Base-by-base conservation (phyloP, 2,797 vertebrate species). In the Pyrocephalus nanus region DNA sequence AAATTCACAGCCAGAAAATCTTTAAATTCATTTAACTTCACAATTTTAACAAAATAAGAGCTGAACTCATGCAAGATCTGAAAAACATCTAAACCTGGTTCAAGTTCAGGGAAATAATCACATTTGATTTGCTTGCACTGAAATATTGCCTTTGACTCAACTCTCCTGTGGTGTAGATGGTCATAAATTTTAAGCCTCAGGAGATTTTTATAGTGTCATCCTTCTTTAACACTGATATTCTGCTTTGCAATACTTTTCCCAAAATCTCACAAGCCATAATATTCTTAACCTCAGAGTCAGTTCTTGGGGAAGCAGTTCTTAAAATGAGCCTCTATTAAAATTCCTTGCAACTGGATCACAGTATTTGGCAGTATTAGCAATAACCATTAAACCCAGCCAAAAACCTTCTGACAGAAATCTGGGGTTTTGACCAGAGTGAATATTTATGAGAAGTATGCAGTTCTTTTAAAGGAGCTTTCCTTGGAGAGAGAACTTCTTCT, bases 391-490 rank as follows among this genome's bases (percentile, higher is more conserved):
- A 85, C 13, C 6, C 60, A 55, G 50, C 23, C 86, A 78, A 60
- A 83, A 81, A 3, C 5, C 8, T 58, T 48, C 38, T 29, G 83
- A 86, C 73, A 92, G 70, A 90, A 85, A 71, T 20, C 53, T 29
- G 21, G 26, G 55, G 53, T 0, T 67, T 71, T 64, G 83, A 85
- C 86, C 83, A 25, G 65, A 74, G 42, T 1, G 5, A 79, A 6
- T 51, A 40, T 67, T 87, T 89, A 38, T 40, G 34, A 80, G 48
- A 85, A 6, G 3, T n/a, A 57, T 12, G 50, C 1, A 6, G 77
- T 45, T 84, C 85, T 82, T 93, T 88, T 79, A 90, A 79, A 92
- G 73, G 30, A 90, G 67, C 55, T 90, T 95, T 92, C 74, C 90
- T 90, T 38, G 30, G 40, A 93, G 83, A 66, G 81, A 90, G 64